phyloP scores from a whole-genome alignment of 2,113 vertebrate genomes.

The Paratilapia polleni region DNA sequence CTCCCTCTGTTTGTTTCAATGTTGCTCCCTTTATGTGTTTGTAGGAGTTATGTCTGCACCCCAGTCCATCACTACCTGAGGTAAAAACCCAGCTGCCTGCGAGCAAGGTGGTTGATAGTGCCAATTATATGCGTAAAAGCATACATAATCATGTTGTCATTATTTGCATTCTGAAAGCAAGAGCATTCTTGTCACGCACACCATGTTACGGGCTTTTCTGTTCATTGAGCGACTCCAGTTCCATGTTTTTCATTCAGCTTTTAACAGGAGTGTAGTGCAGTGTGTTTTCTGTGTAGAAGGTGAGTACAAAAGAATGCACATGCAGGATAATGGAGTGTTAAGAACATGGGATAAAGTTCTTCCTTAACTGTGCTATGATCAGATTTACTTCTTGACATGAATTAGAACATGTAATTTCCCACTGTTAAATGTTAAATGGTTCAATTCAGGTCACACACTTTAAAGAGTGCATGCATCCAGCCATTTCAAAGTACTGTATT shows the following conservation, averaged over 20 bases:
- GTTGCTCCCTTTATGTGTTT: slow-evolving; percentile 77
- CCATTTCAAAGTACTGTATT: slow-evolving; percentile 28
- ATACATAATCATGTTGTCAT: slow-evolving; percentile 30
- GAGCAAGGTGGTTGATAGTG: slow-evolving; percentile 31
- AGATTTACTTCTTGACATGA: not conserved
- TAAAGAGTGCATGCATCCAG: slow-evolving; percentile 38
- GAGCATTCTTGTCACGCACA: slow-evolving; percentile 2
- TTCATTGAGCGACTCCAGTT: slow-evolving; percentile 11
- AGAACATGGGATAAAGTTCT: not conserved
- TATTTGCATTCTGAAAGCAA: slow-evolving; percentile 8
- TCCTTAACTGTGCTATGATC: not conserved
- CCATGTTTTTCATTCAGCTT: slow-evolving; percentile 8
- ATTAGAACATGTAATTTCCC: not conserved
- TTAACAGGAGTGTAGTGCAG: not conserved
- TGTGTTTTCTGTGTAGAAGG: not conserved
- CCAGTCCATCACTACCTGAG: slow-evolving; percentile 82
- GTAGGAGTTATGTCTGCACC: slow-evolving; percentile 85
- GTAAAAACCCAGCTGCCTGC: slow-evolving; percentile 74
- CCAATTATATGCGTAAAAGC: slow-evolving; percentile 13
- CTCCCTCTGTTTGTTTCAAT: slow-evolving; percentile 70
- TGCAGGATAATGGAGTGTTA: not conserved
- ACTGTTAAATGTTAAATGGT: not conserved
- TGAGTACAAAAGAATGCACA: not conserved
- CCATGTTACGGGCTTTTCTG: not conserved
- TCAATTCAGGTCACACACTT: not conserved